Percentiles rank a stretch among this genome's conserved stretches.
Evolutionary conservation across 1,140 invertebrate genomes (phyloP).

Genomic region (Hypsibius dujardini): DNA sequence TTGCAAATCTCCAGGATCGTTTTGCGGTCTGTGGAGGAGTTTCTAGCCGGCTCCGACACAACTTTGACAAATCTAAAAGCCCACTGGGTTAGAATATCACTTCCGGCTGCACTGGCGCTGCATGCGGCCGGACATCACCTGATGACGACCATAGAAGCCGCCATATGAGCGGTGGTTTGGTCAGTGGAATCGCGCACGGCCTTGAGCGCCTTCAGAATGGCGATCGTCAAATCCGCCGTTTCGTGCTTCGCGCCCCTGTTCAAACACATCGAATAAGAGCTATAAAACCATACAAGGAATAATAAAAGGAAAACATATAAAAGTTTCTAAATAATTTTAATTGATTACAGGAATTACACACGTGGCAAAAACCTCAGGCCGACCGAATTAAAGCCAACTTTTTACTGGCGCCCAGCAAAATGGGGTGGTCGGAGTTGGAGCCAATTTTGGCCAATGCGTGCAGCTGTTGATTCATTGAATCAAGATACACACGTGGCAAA

Average conservation of each 20-base stretch:
- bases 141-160: slow-evolving; percentile 3
- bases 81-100: background rate
- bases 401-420: too few relatives aligned
- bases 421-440: too few relatives aligned
- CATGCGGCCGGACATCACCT: background rate
- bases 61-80: background rate
- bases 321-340: background rate
- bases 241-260: background rate
- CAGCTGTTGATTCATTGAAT: too few relatives aligned
- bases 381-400: too few relatives aligned
- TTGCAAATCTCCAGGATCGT: background rate
- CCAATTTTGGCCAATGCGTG: too few relatives aligned
- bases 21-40: background rate
- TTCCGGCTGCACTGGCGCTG: background rate
- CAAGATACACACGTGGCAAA: too few relatives aligned
- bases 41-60: background rate
- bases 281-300: background rate
- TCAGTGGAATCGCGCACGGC: background rate
- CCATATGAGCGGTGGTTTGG: background rate
- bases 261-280: too few relatives aligned
- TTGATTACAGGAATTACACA: too few relatives aligned
- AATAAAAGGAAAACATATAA: background rate
- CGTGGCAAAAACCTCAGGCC: too few relatives aligned
- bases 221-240: background rate
- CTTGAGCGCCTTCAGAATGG: background rate